Base-by-base conservation (phyloP, 2,888 invertebrate species). In the Hyalella azteca region DNA sequence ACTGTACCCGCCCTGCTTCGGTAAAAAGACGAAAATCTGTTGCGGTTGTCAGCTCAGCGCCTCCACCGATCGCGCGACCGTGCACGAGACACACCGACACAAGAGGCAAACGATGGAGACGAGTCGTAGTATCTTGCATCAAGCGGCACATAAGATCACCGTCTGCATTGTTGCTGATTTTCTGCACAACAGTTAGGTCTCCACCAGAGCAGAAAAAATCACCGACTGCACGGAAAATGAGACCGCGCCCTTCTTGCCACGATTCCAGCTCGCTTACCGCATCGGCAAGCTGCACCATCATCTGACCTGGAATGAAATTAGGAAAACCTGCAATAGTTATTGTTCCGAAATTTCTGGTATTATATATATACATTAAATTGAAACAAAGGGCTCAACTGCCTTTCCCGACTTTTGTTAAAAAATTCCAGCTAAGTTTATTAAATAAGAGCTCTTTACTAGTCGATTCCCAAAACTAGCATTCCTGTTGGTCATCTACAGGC, bases 201-300 rank as follows among this genome's bases (percentile, higher is more conserved):
- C 89, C 90, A 13, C 91, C 91, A 2, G 90, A 89, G 86, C 90
- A 90, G 85, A 91, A 91, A n/a, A 87, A 87, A 11, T 87, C 86
- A 3, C 87, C 88, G 1, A 86, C 86, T 0, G 90, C 90, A 80
- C 87, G 86, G 4, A 91, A 78, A 19, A 91, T 86, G 11, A 90
- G 82, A 7, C 88, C 90, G 87, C 89, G 89, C 0, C 88, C 87
- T 86, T 82, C 78, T 3, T 86, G 79, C 90, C 90, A 90, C 0
- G 85, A 81, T 85, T 90, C 89, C 40, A 91, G 85, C n/a, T 87
- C 86, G 5, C 84, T 81, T 0, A 90, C 86, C 39, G 87, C 86
- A 49, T 89, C 87, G 41, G 86, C 86, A n/a, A 91, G 86, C 50
- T 90, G 88, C 11, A 88, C 87, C 89, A 91, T 90, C 90, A 91